Conservation (phyloP, 92 coral and sea anemone genomes). For the Pocillopora grandis region DNA sequence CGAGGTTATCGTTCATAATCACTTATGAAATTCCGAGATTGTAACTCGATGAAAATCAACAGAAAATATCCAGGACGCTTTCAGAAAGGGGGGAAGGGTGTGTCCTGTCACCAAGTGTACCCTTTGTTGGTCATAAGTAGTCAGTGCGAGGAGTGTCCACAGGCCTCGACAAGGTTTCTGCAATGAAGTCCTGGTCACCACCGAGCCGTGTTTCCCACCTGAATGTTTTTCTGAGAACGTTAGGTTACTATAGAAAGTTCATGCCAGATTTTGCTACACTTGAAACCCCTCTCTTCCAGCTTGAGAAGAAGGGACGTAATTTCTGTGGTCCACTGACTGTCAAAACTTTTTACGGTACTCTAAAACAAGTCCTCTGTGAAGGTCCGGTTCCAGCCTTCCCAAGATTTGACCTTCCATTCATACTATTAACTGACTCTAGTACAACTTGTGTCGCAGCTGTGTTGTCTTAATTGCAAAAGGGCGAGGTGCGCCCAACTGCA, state of each 20-base stretch:
- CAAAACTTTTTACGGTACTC: constrained; percentile 19
- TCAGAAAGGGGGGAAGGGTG: too few species aligned
- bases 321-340: constrained; percentile 36
- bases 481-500: constrained; percentile 2
- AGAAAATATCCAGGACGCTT: too few species aligned
- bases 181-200: too few species aligned
- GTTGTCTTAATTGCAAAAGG: constrained; percentile 25
- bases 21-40: too few species aligned
- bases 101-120: too few species aligned
- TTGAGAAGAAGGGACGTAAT: background rate
- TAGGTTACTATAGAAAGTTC: constrained; percentile 48
- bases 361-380: constrained; percentile 18
- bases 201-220: constrained; percentile 22
- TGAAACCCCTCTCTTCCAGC: constrained; percentile 29
- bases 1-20: too few species aligned
- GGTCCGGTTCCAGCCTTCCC: background rate
- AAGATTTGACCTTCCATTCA: constrained; percentile 20
- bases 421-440: background rate
- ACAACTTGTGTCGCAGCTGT: background rate
- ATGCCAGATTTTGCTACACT: constrained; percentile 41
- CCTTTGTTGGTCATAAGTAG: too few species aligned
- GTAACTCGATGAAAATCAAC: too few species aligned
- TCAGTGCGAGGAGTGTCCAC: too few species aligned
- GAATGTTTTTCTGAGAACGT: constrained; percentile 30
- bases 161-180: too few species aligned